Conservation (phyloP, 1,140 invertebrate species). For the Drosophila saltans region DNA sequence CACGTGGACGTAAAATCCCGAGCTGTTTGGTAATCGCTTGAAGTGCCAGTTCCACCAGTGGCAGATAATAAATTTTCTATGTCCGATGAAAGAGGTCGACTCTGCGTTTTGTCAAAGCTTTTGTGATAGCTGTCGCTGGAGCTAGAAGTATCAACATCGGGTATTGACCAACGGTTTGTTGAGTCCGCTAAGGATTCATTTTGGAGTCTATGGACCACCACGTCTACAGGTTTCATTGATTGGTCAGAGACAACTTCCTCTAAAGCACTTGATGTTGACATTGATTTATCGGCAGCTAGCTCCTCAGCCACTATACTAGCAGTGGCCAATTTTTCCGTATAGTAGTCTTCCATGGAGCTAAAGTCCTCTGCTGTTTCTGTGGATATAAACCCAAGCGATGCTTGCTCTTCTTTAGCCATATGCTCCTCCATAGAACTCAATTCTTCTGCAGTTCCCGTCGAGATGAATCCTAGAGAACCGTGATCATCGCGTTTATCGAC, state of each 20-base stretch:
- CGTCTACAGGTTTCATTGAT: conserved; percentile 67
- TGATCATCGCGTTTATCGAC: conserved; percentile 65
- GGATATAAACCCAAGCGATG: conserved; percentile 72
- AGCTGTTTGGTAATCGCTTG: conserved; percentile 95
- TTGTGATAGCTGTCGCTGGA: conserved; percentile 95
- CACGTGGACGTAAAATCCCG: conserved; percentile 87
- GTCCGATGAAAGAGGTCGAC: conserved; percentile 93
- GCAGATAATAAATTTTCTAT: conserved; percentile 88
- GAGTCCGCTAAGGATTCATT: conserved; percentile 84
- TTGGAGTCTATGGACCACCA: conserved; percentile 84
- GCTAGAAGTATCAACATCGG: conserved; percentile 91
- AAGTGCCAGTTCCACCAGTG: conserved; percentile 82
- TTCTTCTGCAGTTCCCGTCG: conserved; percentile 75
- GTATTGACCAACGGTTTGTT: conserved; percentile 86
- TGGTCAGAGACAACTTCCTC: conserved; percentile 70
- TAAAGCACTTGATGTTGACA: conserved; percentile 51
- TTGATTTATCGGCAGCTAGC: conserved; percentile 53
- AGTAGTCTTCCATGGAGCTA: conserved; percentile 80
- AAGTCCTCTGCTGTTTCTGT: conserved; percentile 79
- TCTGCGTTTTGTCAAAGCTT: conserved; percentile 92
- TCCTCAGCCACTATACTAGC: conserved; percentile 65
- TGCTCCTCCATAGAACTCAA: conserved; percentile 76
- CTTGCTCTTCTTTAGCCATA: conserved; percentile 70
- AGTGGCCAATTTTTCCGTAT: conserved; percentile 67
- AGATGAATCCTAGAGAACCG: conserved; percentile 72